Base-by-base conservation (phyloP, 2,113 vertebrate species). In the Bos javanicus region DNA sequence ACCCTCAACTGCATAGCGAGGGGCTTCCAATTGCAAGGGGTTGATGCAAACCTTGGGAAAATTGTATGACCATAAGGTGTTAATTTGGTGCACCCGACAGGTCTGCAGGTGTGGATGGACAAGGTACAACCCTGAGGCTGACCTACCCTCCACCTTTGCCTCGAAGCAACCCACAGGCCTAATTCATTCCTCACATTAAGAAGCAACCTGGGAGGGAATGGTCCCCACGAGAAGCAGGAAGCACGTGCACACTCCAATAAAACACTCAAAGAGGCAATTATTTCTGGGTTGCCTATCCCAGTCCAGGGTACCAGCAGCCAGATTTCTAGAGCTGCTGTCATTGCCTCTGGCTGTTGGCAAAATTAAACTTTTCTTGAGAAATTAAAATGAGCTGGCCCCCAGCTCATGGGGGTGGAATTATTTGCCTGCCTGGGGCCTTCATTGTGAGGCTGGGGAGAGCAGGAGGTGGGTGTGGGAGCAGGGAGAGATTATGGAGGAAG, bases 311-410 rank as follows among this genome's bases (percentile, higher is more conserved):
- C 83, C 82, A 84, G 82, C 91, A 90, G 95, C 97, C 94, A 97
- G 94, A 89, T 97, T 96, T 98, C 90, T 94, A 96, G 97, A 96
- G 60, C 94, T 93, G 94, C 98, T 96, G 86, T 97, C 95, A 84
- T 97, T 97, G 98, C 98, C 97, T 96, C 94, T 97, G 97, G 98
- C 98, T 97, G 62, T 98, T 96, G 97, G 98, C 92, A 98, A 98
- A 98, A 98, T 98, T 96, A 97, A 97, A 98, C 90, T 98, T 74
- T 74, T 97, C 81, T 87, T 83, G 67, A 97, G 82, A 98, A 97
- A 94, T 97, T 83, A 97, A 88, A 97, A 91, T 80, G 67, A 97
- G 97, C 89, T 90, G 88, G 56, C 48, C 96, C 23, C 82, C 23
- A 74, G 87, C 8, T 36, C n/a, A 50, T 76, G 62, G 94, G 88